Percentiles rank a stretch among this genome's conserved stretches.
phyloP scores from a whole-genome alignment of 2,888 invertebrate species.

The Amblyteles armatorius region DNA sequence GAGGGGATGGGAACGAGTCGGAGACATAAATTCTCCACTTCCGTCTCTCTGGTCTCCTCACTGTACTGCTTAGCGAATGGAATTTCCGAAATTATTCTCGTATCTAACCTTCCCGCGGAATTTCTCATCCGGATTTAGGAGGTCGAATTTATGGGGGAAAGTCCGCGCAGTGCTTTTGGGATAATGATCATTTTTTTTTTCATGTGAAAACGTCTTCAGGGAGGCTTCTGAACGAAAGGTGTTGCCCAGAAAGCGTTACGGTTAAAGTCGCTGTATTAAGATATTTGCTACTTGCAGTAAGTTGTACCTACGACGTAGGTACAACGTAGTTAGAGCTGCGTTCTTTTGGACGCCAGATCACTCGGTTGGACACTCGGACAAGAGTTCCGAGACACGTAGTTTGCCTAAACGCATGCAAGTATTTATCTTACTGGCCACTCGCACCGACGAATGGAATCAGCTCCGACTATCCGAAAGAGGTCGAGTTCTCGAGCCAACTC shows the following conservation, averaged over 20 bases:
- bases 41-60: constrained; percentile 52
- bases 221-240: not conserved
- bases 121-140: constrained; percentile 21
- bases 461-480: constrained; percentile 45
- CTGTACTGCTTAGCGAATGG: constrained; percentile 37
- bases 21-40: constrained; percentile 75
- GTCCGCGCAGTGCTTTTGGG: not conserved
- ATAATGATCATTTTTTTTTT: not conserved
- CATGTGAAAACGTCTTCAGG: not conserved
- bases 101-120: constrained; percentile 29
- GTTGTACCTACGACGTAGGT: not conserved
- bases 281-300: not conserved
- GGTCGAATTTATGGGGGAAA: not conserved
- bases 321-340: too few species aligned
- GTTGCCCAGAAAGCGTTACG: not conserved
- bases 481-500: constrained; percentile 64
- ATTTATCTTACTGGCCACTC: constrained; percentile 19
- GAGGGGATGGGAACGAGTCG: constrained; percentile 60
- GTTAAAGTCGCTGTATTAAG: not conserved
- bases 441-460: constrained; percentile 40
- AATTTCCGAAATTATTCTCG: constrained; percentile 60
- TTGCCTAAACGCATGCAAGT: not conserved
- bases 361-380: not conserved
- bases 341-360: not conserved
- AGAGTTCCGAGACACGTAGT: not conserved